phyloP scores from a whole-genome alignment of 2,888 invertebrate genomes.

The Ormyrus rosae region DNA sequence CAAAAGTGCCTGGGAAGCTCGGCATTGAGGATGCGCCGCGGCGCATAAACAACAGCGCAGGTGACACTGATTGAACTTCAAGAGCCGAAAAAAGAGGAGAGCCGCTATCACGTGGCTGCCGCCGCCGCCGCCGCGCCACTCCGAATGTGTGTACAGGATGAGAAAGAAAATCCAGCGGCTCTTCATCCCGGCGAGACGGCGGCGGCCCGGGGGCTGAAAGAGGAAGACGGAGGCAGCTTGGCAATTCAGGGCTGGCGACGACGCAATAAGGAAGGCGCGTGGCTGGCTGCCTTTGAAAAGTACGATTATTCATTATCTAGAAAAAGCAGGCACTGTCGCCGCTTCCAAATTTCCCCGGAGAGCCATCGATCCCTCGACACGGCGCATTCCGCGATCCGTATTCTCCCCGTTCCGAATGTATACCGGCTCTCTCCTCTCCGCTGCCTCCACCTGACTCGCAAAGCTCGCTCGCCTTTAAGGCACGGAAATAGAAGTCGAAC shows the following conservation, averaged over 20 bases:
- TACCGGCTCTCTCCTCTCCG: background rate
- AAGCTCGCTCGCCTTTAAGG: conserved; percentile 12
- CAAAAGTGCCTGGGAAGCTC: conserved; percentile 9
- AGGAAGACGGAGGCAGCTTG: background rate
- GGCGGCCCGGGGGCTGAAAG: background rate
- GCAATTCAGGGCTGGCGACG: conserved; percentile 37
- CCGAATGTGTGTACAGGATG: background rate
- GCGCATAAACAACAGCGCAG: conserved; percentile 32
- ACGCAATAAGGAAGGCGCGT: conserved; percentile 23
- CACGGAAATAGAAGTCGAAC: conserved; percentile 26
- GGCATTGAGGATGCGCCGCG: conserved; percentile 3
- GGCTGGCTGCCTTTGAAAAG: conserved; percentile 39
- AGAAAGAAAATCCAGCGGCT: conserved; percentile 23
- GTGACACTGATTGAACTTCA: conserved; percentile 49
- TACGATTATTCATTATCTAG: conserved; percentile 59
- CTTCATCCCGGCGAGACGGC: conserved; percentile 14
- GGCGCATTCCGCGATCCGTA: conserved; percentile 47
- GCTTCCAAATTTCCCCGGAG: conserved; percentile 57
- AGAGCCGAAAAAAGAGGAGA: background rate
- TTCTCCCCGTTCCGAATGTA: conserved; percentile 30
- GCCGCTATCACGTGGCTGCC: background rate
- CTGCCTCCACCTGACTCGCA: background rate
- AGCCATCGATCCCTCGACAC: conserved; percentile 57
- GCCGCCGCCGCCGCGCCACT: background rate
- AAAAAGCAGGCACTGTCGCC: conserved; percentile 51